Base-by-base conservation (phyloP, 2,113 vertebrate genomes). In the Harpagus bidentatus region DNA sequence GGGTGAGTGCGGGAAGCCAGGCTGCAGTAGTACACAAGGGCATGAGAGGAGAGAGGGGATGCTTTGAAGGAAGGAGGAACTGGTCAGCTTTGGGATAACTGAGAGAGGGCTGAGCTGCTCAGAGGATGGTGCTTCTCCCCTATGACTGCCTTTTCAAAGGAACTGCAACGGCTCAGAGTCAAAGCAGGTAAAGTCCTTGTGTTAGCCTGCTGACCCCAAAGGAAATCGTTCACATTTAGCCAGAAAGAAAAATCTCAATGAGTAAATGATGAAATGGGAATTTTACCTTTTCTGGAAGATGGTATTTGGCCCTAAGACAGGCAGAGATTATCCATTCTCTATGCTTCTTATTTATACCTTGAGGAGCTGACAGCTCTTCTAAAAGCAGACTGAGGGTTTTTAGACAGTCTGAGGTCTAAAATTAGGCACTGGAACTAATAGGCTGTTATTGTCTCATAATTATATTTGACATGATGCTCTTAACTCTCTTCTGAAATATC, bases 381-480 rank as follows among this genome's bases (percentile, higher is more conserved):
- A 81, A 95, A 96, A 96, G 58, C 84, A 95, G 91, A 63, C 67
- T 40, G 73, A 90, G 23, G 18, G 28, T 1, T 92, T 97, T 91
- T 78, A 95, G 90, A 62, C 78, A 91, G 89, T 88, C 88, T 94
- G 90, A 84, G 89, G 91, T 95, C 96, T 97, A 97, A 97, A 97
- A 97, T 97, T 97, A 97, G 95, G 91, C 95, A 88, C 87, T 94
- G 95, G 94, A 97, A 96, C 97, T 96, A 97, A 97, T 96, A 89
- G 87, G 86, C 89, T 95, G 91, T 91, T 97, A 96, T 97, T 97
- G 97, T 97, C 94, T 97, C 85, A 61, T 97, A 97, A 97, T 97
- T 95, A 95, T 94, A 88, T 94, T 93, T 97, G 95, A 97, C 94
- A 92, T 69, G 93, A 97, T 89, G 95, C 94, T 94, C 70, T 93